Base-by-base conservation (phyloP, 2,113 vertebrate species). In the Podarcis muralis region DNA sequence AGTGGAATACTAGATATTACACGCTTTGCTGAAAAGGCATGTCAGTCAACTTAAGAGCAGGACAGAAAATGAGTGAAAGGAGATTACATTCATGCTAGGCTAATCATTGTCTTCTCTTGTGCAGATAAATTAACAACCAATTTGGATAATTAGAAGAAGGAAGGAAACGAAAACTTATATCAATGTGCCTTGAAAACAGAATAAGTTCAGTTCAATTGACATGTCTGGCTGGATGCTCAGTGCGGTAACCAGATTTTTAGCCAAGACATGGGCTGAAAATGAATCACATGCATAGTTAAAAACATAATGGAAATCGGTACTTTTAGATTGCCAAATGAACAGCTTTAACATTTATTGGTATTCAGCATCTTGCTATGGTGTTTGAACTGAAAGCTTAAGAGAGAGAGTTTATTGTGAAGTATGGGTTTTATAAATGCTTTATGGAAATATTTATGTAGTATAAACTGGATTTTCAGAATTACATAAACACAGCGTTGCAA, bases 51-150 rank as follows among this genome's bases (percentile, higher is more conserved):
- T 79, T 91, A 37, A 43, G 48, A 92, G 91, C 91, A 90, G 78
- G 75, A 78, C 32, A 90, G 90, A 90, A 95, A 94, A 92, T 84
- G 78, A 92, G 87, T 93, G 88, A 93, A 95, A 93, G 89, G 93
- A 93, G 94, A 95, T 88, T 88, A 83, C 92, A 87, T 92, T 94
- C 92, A 90, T 91, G 74, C 89, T 92, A 93, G 81, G 83, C 6
- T 88, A 95, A 92, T 93, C 86, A 59, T 92, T 92, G 92, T 94
- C 91, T 94, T 94, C 93, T 94, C 90, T 89, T 68, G 90, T 92
- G 88, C 88, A 89, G 92, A 92, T 94, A 95, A 95, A 93, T 90
- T 92, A 83, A 89, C 89, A 90, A 87, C 76, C 91, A 84, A 71
- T 95, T 92, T 53, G n/a, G 87, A 93, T 95, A 95, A 94, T 94